A percentile compares a stretch with the other conserved stretches of the same genome.
These are phyloP conservation scores for Okapia johnstoni DNA, from an alignment of 2,113 vertebrate species.

Conservation along the genomic window DNA sequence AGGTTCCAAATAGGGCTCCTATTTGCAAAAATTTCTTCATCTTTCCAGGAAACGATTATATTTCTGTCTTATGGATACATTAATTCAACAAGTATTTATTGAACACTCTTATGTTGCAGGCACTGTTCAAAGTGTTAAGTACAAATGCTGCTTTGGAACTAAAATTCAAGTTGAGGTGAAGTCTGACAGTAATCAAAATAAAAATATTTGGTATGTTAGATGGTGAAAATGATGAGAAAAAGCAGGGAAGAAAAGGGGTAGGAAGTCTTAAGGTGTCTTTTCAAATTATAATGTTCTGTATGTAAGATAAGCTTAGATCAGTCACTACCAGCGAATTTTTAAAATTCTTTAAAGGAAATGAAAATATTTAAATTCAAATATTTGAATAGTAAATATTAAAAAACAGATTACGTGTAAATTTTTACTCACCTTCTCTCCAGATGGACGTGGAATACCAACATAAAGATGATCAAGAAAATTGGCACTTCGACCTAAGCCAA, in stretches of 20 bases:
- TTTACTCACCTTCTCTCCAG: slow-evolving; percentile 86
- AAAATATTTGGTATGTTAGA: background rate
- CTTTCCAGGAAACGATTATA: background rate
- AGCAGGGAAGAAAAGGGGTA: background rate
- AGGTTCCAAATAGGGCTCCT: background rate
- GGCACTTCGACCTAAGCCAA: slow-evolving; percentile 95
- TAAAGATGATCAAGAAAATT: slow-evolving; percentile 97
- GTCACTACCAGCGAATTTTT: background rate
- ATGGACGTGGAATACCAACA: slow-evolving; percentile 93
- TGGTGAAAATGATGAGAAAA: background rate
- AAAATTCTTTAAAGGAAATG: background rate
- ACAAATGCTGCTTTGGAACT: background rate
- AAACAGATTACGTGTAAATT: background rate
- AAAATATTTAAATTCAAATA: slow-evolving; percentile 1
- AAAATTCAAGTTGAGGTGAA: background rate
- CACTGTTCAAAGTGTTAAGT: background rate
- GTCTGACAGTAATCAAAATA: background rate
- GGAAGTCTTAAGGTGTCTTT: background rate
- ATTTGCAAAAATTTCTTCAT: background rate
- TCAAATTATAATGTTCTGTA: background rate
- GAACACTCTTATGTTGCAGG: background rate
- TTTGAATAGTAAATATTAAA: background rate
- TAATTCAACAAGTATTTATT: background rate
- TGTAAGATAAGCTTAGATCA: background rate
- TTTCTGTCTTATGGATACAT: background rate